A percentile compares a stretch with the other conserved stretches of the same genome.
These are phyloP conservation scores for Heteropelma amictum DNA, from an alignment of 2,888 invertebrate genomes.

Conservation along the genomic window DNA sequence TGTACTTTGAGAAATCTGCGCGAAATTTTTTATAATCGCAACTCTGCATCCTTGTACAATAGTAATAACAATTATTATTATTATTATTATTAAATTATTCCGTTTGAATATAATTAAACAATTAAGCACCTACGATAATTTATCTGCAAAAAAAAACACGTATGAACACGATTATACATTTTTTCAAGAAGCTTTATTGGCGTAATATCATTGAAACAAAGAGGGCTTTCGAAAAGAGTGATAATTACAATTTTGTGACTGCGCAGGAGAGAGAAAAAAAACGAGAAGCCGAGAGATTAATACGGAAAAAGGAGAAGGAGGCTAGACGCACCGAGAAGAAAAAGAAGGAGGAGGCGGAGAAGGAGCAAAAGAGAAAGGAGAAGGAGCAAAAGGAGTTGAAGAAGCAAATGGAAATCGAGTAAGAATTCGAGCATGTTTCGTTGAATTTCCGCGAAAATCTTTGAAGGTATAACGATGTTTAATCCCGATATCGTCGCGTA, in stretches of 20 bases:
- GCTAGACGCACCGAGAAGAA: constrained; percentile 70
- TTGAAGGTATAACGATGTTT: not conserved
- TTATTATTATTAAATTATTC: too few relatives aligned
- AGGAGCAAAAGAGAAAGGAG: constrained; percentile 78
- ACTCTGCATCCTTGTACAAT: too few relatives aligned
- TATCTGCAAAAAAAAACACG: too few relatives aligned
- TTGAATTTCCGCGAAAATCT: not conserved
- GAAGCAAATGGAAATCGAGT: constrained; percentile 75
- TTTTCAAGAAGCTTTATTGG: too few relatives aligned
- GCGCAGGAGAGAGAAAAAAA: constrained; percentile 80
- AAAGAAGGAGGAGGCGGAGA: constrained; percentile 76
- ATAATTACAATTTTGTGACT: constrained; percentile 66
- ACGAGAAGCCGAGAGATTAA: constrained; percentile 77
- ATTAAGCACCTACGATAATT: too few relatives aligned
- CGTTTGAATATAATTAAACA: too few relatives aligned
- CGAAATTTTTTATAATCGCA: too few relatives aligned
- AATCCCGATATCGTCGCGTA: too few relatives aligned
- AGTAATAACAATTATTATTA: too few relatives aligned
- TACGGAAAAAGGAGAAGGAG: constrained; percentile 62
- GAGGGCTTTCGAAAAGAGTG: constrained; percentile 67
- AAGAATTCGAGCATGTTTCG: constrained; percentile 64
- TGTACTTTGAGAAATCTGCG: too few relatives aligned
- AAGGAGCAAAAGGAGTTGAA: constrained; percentile 75
- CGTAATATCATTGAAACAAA: too few relatives aligned
- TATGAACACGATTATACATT: not conserved